phyloP scores from a whole-genome alignment of 2,888 invertebrate species.

The Odontothrips loti region DNA sequence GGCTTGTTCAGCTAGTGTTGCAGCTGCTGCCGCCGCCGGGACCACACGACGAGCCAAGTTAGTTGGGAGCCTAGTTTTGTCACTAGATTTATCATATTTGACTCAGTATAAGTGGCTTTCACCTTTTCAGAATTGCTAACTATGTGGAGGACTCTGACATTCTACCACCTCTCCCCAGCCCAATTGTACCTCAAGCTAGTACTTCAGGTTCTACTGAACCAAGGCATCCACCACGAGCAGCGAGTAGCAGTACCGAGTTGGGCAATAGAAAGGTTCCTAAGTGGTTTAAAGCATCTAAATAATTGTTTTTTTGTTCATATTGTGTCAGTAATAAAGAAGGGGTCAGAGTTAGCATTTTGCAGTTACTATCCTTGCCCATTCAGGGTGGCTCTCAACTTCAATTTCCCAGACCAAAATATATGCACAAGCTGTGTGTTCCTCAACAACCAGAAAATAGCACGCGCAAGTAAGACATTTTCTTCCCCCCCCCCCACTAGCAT shows the following conservation, averaged over 20 bases:
- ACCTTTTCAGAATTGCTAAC: not conserved
- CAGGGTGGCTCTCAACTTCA: no score
- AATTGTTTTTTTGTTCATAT: not conserved
- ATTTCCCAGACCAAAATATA: no score
- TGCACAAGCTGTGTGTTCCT: no score
- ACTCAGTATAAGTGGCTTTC: no score
- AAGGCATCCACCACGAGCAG: not conserved
- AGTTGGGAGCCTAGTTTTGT: not conserved
- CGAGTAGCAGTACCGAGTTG: not conserved
- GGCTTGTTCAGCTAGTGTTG: not conserved
- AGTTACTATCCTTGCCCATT: no score
- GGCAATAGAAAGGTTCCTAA: not conserved
- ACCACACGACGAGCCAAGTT: no score
- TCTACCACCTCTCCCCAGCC: not conserved
- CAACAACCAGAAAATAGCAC: no score
- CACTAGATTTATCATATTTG: no score
- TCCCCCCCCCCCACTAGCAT: no score
- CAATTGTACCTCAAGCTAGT: not conserved
- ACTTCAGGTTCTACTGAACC: not conserved
- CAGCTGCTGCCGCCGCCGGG: not conserved
- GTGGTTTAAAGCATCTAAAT: not conserved
- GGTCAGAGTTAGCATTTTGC: no score
- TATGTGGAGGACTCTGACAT: not conserved
- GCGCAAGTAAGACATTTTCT: no score
- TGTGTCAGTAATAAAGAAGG: not conserved